Evolutionary conservation across 2,888 invertebrate genomes (phyloP).

Genomic region (Megastigmus dorsalis): DNA sequence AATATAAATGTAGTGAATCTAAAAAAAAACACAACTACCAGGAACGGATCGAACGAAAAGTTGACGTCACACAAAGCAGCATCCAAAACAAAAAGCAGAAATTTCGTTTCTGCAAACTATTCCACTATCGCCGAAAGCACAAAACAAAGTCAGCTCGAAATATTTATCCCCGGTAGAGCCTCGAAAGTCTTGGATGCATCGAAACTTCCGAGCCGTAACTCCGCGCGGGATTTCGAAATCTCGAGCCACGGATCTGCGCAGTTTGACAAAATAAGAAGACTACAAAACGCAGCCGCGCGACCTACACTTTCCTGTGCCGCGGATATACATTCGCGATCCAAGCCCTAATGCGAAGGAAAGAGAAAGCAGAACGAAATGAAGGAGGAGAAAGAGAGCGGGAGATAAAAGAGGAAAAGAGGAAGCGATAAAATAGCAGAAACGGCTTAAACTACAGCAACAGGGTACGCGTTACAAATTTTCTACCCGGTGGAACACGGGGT

Average conservation of each 20-base stretch:
- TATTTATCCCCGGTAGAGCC: conserved; percentile 1
- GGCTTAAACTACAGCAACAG: conserved; percentile 54
- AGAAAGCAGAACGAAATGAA: background rate
- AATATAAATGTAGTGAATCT: no score
- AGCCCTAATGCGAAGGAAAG: background rate
- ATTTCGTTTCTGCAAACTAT: background rate
- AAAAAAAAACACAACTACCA: no score
- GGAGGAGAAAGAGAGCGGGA: background rate
- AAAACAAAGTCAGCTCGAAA: conserved; percentile 11
- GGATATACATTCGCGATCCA: background rate
- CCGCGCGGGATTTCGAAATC: conserved; percentile 14
- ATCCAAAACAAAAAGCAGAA: background rate
- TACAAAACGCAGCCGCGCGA: background rate
- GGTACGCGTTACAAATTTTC: conserved; percentile 57
- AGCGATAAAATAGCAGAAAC: conserved; percentile 49
- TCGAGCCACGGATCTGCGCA: conserved; percentile 10
- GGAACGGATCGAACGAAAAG: no score
- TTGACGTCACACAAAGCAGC: background rate
- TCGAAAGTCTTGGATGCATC: conserved; percentile 1
- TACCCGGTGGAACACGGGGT: conserved; percentile 56
- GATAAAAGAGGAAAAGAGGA: background rate
- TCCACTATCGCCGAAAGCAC: background rate
- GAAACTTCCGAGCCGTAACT: conserved; percentile 23
- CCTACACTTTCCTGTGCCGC: background rate
- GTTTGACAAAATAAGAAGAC: background rate